Evolutionary conservation across 2,888 invertebrate genomes (phyloP).

Genomic region (Helicoverpa assulta): DNA sequence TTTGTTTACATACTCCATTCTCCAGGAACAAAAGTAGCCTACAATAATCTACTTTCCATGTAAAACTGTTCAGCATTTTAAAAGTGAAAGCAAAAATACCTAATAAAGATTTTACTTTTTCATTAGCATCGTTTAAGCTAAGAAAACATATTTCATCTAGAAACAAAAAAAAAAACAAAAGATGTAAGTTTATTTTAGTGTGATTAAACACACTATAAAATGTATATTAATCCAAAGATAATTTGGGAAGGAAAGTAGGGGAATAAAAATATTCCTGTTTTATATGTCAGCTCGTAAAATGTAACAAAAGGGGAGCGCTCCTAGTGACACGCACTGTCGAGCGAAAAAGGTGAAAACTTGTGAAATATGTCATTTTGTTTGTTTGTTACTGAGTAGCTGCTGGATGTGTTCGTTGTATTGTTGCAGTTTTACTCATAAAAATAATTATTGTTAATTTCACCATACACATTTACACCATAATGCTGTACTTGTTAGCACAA

Average conservation of each 20-base stretch:
- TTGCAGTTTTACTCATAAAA: not conserved
- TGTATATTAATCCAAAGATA: not conserved
- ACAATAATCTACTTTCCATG: too few species aligned
- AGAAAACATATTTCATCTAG: too few species aligned
- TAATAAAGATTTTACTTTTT: too few species aligned
- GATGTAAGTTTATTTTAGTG: not conserved
- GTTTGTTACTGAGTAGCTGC: not conserved
- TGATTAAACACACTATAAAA: not conserved
- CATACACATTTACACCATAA: too few species aligned
- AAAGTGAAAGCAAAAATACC: too few species aligned
- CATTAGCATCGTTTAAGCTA: too few species aligned
- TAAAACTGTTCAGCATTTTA: too few species aligned
- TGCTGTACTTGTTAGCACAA: too few species aligned
- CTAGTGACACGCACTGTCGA: not conserved
- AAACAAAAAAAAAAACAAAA: too few species aligned
- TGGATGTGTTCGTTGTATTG: constrained; percentile 21
- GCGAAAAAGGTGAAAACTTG: not conserved
- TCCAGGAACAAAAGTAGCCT: too few species aligned
- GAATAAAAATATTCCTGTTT: constrained; percentile 2
- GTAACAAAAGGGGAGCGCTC: constrained; percentile 1
- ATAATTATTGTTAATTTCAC: too few species aligned
- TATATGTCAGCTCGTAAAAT: constrained; percentile 15
- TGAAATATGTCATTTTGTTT: constrained; percentile 17
- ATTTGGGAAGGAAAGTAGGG: constrained; percentile 6
- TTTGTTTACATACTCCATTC: too few species aligned